Evolutionary conservation across 1,140 invertebrate genomes (phyloP), one percentile per base, ranked within the genome.

Genomic region (Augochlora pura): DNA sequence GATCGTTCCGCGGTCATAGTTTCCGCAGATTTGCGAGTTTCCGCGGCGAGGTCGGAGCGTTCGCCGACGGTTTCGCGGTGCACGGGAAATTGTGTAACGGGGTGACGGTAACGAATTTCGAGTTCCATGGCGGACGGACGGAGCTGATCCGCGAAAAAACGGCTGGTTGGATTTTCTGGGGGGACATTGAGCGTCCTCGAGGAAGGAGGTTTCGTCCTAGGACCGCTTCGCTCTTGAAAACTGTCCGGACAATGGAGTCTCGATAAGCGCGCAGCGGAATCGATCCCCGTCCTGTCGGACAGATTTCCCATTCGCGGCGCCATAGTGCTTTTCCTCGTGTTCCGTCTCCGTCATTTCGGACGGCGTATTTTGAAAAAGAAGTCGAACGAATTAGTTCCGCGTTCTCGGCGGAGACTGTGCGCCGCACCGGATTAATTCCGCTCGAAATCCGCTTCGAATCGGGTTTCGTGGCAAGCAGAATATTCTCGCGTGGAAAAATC

Each of bases 191-290:
- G 60, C 69, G 59, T 38, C 25, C 16, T 16, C 23, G 21, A 21
- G 21, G 6, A 27, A 49, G n/a, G n/a, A 42, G 4, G 27, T 14
- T 18, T 25, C 14, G 18, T 38, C 72, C 72, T 39, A 9, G 72
- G 46, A 42, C 38, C 18, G 49, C 2, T 23, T 76, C 54, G 39
- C 23, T 21, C 52, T 59, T n/a, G 39, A 21, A 68, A 76, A 68
- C 64, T 7, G 39, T 3, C 18, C 16, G 66, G 16, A 70, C 54
- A 77, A 70, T 70, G 25, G 57, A 27, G 65, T 21, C 39, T 25
- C 42, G 42, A 77, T 69, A 69, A 39, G 57, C 42, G 27, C 10
- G 46, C 67, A 63, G 67, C 59, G 59, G 70, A 23, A 64, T 38
- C 69, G 49, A 79, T 60, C 65, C 25, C 49, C 49, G 52, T 18